phyloP scores from a whole-genome alignment of 2,888 invertebrate genomes.

The Perithous albicinctus region DNA sequence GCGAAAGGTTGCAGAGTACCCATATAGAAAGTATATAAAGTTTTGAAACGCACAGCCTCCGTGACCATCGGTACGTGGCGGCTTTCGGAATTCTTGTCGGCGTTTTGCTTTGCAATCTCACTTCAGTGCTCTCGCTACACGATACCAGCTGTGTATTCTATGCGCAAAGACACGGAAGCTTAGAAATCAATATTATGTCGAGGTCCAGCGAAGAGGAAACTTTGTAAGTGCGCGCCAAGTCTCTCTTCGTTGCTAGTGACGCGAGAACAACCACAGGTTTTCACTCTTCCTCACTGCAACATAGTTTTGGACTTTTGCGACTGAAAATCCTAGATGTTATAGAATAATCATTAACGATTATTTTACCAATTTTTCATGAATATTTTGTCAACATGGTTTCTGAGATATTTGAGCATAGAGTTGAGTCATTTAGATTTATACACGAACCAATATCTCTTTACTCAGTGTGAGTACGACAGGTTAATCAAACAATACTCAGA shows the following conservation, averaged over 20 bases:
- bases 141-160: background rate
- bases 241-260: background rate
- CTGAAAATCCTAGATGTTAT: too few species aligned
- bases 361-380: too few species aligned
- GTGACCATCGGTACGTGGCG: background rate
- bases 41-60: background rate
- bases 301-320: too few species aligned
- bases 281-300: background rate
- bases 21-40: slow-evolving; percentile 19
- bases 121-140: background rate
- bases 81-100: background rate
- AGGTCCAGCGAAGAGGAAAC: slow-evolving; percentile 31
- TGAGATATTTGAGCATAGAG: too few species aligned
- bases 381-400: too few species aligned
- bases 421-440: too few species aligned
- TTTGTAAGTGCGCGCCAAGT: background rate
- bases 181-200: slow-evolving; percentile 45
- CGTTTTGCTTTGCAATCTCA: slow-evolving; percentile 9
- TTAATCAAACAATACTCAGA: too few species aligned
- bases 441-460: too few species aligned
- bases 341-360: too few species aligned
- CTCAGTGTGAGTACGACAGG: too few species aligned
- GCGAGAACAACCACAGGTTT: background rate
- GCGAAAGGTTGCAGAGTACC: background rate
- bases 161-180: slow-evolving; percentile 19